These are phyloP conservation scores for Aviceda subcristata DNA, from an alignment of 2,113 vertebrate species.

Conservation along the genomic window DNA sequence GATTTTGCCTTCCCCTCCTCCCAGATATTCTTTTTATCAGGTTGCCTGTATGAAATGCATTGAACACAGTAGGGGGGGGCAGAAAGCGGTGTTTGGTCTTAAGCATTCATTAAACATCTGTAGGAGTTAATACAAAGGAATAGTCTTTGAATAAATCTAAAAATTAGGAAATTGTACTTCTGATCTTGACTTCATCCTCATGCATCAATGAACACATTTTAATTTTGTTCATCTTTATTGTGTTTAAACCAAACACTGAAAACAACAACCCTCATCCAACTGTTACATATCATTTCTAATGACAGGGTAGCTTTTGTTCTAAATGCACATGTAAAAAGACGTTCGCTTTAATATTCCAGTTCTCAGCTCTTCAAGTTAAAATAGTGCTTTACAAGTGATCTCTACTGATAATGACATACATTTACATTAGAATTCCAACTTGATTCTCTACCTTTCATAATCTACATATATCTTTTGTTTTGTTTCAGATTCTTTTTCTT, in stretches of 20 bases:
- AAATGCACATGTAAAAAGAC: slow-evolving; percentile 48
- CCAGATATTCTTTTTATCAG: slow-evolving; percentile 44
- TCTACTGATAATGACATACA: slow-evolving; percentile 37
- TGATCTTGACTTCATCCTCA: slow-evolving; percentile 65
- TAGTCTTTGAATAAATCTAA: slow-evolving; percentile 62
- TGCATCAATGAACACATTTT: slow-evolving; percentile 61
- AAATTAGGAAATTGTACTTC: slow-evolving; percentile 66
- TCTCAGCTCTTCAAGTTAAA: slow-evolving; percentile 54
- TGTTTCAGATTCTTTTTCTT: slow-evolving; percentile 8
- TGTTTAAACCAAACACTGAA: slow-evolving; percentile 52
- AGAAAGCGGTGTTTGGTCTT: neutral
- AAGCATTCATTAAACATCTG: slow-evolving; percentile 69
- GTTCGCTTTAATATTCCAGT: slow-evolving; percentile 48
- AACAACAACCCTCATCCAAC: slow-evolving; percentile 56
- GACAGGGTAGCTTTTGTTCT: slow-evolving; percentile 70
- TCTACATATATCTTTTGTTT: slow-evolving; percentile 43
- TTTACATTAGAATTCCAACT: slow-evolving; percentile 54
- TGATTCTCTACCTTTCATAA: slow-evolving; percentile 36
- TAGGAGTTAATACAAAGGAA: slow-evolving; percentile 72
- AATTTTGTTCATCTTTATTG: slow-evolving; percentile 68
- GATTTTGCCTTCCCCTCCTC: slow-evolving; percentile 38
- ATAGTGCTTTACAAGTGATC: slow-evolving; percentile 33
- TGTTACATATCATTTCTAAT: slow-evolving; percentile 65
- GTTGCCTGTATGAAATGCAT: slow-evolving; percentile 25
- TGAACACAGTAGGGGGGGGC: neutral